phyloP scores from a whole-genome alignment of 2,888 invertebrate species.

The Netelia melanura region DNA sequence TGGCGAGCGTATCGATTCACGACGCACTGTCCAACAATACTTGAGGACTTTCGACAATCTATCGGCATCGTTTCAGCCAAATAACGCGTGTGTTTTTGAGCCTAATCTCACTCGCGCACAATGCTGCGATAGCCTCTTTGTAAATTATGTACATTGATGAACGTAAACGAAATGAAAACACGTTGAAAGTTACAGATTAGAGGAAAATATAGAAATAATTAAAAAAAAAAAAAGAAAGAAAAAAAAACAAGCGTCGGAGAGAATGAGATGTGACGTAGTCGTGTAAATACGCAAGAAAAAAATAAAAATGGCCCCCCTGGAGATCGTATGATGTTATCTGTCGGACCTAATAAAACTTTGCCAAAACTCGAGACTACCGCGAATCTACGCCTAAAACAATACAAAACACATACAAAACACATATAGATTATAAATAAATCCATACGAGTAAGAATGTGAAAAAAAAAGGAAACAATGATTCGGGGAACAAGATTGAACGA shows the following conservation, averaged over 20 bases:
- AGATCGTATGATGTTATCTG: conserved; percentile 79
- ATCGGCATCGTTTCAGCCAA: conserved; percentile 75
- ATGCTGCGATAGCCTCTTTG: conserved; percentile 74
- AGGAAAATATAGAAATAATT: conserved; percentile 14
- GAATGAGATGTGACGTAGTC: conserved; percentile 25
- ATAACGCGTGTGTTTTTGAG: conserved; percentile 69
- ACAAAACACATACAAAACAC: conserved; percentile 33
- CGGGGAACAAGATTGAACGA: neutral
- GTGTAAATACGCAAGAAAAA: conserved; percentile 54
- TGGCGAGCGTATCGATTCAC: conserved; percentile 28
- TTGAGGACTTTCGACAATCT: conserved; percentile 80
- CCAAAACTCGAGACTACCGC: conserved; percentile 78
- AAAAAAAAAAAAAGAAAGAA: neutral
- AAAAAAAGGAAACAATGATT: neutral
- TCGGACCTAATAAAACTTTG: conserved; percentile 78
- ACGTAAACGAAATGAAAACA: conserved; percentile 63
- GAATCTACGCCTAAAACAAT: conserved; percentile 39
- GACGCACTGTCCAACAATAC: conserved; percentile 50
- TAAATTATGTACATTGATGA: conserved; percentile 80
- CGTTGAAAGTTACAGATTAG: conserved; percentile 77
- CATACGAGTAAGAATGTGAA: neutral
- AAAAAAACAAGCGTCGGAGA: neutral
- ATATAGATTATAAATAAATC: conserved; percentile 33
- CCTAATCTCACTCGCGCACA: conserved; percentile 48
- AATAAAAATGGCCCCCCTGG: conserved; percentile 53